These are phyloP conservation scores for Rhinichthys osculus DNA, from an alignment of 2,797 vertebrate species.

Conservation along the genomic window DNA sequence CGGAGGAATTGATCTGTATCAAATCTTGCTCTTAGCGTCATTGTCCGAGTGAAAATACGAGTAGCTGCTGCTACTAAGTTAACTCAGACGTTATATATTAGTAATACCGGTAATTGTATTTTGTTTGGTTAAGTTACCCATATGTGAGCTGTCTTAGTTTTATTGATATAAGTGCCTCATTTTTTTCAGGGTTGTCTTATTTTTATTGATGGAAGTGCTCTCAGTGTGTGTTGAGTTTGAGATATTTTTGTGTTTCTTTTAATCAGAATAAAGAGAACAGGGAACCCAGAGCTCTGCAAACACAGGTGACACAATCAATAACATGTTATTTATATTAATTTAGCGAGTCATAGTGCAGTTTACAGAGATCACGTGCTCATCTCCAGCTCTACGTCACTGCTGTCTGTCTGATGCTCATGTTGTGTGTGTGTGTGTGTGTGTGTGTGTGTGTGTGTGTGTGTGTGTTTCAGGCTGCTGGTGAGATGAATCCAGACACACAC, in stretches of 20 bases:
- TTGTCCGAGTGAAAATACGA: no score
- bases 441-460: not conserved
- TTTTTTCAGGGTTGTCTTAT: no score
- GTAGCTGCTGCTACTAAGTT: no score
- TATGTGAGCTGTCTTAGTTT: not conserved
- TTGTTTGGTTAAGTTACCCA: not conserved
- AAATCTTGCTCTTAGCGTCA: no score
- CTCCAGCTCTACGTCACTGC: not conserved
- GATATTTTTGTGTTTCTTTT: conserved; percentile 22
- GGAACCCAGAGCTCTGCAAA: conserved; percentile 67
- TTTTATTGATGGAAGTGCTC: not conserved
- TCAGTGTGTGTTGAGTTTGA: not conserved
- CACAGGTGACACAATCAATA: conserved; percentile 66
- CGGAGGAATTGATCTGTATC: not conserved
- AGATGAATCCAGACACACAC: conserved; percentile 18
- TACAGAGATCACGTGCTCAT: not conserved
- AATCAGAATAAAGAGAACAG: conserved; percentile 82
- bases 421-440: not conserved
- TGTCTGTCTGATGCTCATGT: not conserved
- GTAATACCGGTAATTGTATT: not conserved
- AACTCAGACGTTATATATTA: not conserved
- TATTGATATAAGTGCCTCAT: not conserved
- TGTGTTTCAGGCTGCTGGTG: conserved; percentile 21
- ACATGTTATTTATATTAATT: not conserved
- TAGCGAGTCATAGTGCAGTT: not conserved